Conservation (phyloP, 2,888 invertebrate genomes). For the Pandemis corylana region DNA sequence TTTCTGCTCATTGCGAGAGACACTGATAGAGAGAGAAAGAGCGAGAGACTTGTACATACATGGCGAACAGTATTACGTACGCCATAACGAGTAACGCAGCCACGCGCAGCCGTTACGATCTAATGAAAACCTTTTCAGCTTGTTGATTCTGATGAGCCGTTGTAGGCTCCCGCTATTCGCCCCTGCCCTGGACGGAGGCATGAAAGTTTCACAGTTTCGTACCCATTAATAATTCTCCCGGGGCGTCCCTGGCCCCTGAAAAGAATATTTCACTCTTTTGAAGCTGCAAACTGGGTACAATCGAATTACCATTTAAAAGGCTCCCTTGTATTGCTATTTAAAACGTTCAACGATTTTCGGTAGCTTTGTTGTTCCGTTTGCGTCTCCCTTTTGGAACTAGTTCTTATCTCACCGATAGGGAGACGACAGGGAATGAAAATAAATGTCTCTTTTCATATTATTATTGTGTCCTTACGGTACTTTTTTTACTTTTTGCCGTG, state of each 20-base stretch:
- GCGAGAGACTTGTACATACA: too few relatives aligned
- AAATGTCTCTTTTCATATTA: conserved; percentile 1
- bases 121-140: not conserved
- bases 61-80: too few relatives aligned
- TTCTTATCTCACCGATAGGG: conserved; percentile 33
- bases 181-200: conserved; percentile 1
- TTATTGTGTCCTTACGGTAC: conserved; percentile 31
- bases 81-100: too few relatives aligned
- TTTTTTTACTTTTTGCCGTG: conserved; percentile 47
- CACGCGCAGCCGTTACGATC: too few relatives aligned
- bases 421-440: conserved; percentile 10
- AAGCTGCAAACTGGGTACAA: conserved; percentile 71
- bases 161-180: conserved; percentile 3
- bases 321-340: conserved; percentile 69
- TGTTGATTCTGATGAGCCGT: not conserved
- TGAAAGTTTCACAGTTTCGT: conserved; percentile 64
- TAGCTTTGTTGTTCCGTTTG: conserved; percentile 60
- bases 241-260: conserved; percentile 69
- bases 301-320: conserved; percentile 81
- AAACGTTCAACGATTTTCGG: conserved; percentile 68
- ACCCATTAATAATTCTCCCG: conserved; percentile 77
- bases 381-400: conserved; percentile 31
- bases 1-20: too few relatives aligned
- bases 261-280: conserved; percentile 81
- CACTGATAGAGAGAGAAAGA: too few relatives aligned